phyloP scores from a whole-genome alignment of 1,140 invertebrate species.

The Leptoteleia sp. region DNA sequence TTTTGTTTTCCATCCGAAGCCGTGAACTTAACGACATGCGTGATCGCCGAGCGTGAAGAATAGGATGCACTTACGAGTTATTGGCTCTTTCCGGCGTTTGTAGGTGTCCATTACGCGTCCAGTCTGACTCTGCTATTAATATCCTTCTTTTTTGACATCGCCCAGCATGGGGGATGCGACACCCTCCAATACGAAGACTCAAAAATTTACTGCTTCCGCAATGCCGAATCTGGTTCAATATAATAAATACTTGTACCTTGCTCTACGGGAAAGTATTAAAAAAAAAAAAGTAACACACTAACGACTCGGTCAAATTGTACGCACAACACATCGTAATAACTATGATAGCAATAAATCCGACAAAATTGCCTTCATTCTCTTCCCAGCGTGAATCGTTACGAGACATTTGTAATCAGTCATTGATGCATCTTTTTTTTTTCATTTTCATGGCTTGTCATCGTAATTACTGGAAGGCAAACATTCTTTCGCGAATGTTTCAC shows the following conservation, averaged over 20 bases:
- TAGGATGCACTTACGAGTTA: slow-evolving; percentile 74
- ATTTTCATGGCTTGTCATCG: no score
- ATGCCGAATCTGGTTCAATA: slow-evolving; percentile 33
- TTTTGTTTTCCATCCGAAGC: slow-evolving; percentile 35
- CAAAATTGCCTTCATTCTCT: no score
- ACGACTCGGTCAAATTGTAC: no score
- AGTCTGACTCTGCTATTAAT: slow-evolving; percentile 70
- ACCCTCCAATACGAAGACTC: slow-evolving; percentile 42
- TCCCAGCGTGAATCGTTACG: background rate
- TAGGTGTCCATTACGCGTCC: slow-evolving; percentile 76
- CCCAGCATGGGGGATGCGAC: slow-evolving; percentile 23
- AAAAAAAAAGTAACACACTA: no score
- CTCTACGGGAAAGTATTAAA: background rate
- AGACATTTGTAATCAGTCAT: no score
- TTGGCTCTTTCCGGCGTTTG: slow-evolving; percentile 76
- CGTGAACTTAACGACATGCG: slow-evolving; percentile 67
- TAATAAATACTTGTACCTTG: slow-evolving; percentile 44
- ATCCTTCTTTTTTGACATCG: slow-evolving; percentile 37
- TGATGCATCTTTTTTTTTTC: no score
- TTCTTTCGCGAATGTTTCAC: no score
- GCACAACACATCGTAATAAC: no score
- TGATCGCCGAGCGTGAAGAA: slow-evolving; percentile 71
- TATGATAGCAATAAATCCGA: no score
- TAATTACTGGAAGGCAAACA: no score
- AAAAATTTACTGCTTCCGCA: slow-evolving; percentile 68